Base-by-base conservation (phyloP, 37 sponge, comb jelly and placozoan species). In the Halichondria panicea region DNA sequence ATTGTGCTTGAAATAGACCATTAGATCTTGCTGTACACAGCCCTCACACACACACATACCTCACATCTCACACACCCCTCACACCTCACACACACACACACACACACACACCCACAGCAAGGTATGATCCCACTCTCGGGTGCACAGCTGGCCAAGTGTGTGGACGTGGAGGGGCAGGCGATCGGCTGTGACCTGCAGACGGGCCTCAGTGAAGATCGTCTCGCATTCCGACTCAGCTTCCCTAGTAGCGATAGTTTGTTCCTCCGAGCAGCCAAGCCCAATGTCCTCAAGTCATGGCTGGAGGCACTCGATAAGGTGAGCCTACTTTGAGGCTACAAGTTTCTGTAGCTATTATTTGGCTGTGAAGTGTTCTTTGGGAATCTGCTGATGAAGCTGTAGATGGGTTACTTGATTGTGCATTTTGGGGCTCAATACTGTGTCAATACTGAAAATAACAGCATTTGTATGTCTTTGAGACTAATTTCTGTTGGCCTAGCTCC, bases 91-190 rank as follows among this genome's bases (percentile, higher is more conserved):
- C 25, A 30, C 35, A 25, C 67, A 27, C 45, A 36, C 64, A 37
- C 3, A 28, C 39, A 35, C 40, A 25, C 53, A 25, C 48, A 6
- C 35, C 42, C 63, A 4, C 62, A 91, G 91, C 72, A 83, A 64
- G 91, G 87, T 0, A 81, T 91, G 83, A 77, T 85, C 50, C 63
- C 91, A 0, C 71, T 91, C 28, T 68, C 54, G 42, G 83, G 87
- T 3, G 91, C 91, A 24, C 88, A 76, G 40, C 78, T 91, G 22
- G 72, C 81, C 62, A 72, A 71, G 64, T 76, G 57, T 35, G 91
- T 91, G 35, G 91, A 91, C 42, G 66, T 86, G 3, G 79, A 72
- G 45, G 91, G 91, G 31, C 91, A 91, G 40, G 59, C 68, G 0
- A 72, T 91, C 4, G 67, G 62, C 18, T 48, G 68, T 0, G 91